phyloP scores from a whole-genome alignment of 2,888 invertebrate species.

The Agonopterix subpropinquella region DNA sequence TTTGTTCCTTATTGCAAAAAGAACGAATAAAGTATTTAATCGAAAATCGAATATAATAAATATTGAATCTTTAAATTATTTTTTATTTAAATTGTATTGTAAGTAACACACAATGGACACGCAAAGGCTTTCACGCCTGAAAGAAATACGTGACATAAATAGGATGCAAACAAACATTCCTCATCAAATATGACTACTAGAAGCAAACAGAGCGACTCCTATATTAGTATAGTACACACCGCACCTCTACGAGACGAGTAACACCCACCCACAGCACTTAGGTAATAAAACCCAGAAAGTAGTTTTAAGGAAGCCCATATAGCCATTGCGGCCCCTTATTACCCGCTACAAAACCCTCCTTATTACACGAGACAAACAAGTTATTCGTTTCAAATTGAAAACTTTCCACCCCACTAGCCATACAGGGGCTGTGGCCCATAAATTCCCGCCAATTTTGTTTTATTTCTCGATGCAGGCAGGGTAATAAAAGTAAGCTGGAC shows the following conservation, averaged over 20 bases:
- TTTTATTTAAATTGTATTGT: too few relatives aligned
- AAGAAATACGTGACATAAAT: background rate
- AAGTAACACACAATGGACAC: too few relatives aligned
- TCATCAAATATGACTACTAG: background rate
- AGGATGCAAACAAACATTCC: constrained; percentile 3
- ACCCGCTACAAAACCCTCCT: constrained; percentile 66
- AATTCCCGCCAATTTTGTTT: constrained; percentile 76
- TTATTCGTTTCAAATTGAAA: constrained; percentile 76
- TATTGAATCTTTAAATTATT: too few relatives aligned
- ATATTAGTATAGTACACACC: background rate
- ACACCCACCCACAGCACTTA: constrained; percentile 56
- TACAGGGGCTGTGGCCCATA: constrained; percentile 65
- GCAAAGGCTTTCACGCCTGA: too few relatives aligned
- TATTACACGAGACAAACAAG: constrained; percentile 72
- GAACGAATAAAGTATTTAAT: too few relatives aligned
- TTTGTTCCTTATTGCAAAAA: too few relatives aligned
- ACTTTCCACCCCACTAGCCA: constrained; percentile 73
- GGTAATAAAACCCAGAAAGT: constrained; percentile 73
- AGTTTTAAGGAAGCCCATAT: constrained; percentile 70
- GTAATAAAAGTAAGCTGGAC: constrained; percentile 76
- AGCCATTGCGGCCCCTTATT: constrained; percentile 65
- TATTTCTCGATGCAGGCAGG: constrained; percentile 72
- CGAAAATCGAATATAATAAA: too few relatives aligned
- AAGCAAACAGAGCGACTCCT: constrained; percentile 12
- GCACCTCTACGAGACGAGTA: constrained; percentile 18